phyloP scores from a whole-genome alignment of 2,888 invertebrate species.

The Epiblema foenella region DNA sequence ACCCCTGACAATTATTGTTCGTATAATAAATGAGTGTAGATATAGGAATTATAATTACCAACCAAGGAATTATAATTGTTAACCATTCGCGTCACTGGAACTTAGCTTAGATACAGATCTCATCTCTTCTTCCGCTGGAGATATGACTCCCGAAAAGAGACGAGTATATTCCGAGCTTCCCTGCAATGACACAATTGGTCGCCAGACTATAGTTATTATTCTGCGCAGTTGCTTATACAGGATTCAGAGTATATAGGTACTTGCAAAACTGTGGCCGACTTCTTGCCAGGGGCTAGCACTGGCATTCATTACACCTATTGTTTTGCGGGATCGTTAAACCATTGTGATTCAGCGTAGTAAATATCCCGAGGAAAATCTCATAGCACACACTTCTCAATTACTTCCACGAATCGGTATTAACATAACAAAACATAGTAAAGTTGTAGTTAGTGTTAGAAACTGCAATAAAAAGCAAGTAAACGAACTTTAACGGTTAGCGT shows the following conservation, averaged over 20 bases:
- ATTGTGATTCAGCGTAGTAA: slow-evolving; percentile 16
- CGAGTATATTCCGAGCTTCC: not conserved
- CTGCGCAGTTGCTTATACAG: not conserved
- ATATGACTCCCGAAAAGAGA: not conserved
- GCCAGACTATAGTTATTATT: slow-evolving; percentile 3
- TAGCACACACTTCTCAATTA: slow-evolving; percentile 5
- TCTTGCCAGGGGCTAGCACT: slow-evolving; percentile 20
- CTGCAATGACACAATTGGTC: not conserved
- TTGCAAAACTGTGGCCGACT: not conserved
- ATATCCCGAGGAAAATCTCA: slow-evolving; percentile 21
- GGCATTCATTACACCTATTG: slow-evolving; percentile 31
- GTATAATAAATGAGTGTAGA: too few species aligned
- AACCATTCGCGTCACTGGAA: not conserved
- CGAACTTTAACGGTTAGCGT: slow-evolving; percentile 38
- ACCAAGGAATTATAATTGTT: too few species aligned
- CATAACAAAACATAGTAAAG: not conserved
- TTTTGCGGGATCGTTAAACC: slow-evolving; percentile 23
- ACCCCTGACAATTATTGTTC: too few species aligned
- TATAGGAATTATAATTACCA: too few species aligned
- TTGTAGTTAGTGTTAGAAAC: not conserved
- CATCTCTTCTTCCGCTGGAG: not conserved
- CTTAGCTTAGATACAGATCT: not conserved
- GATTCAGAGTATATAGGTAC: not conserved
- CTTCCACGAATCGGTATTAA: slow-evolving; percentile 4
- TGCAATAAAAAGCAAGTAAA: slow-evolving; percentile 33